Percentiles rank a stretch among this genome's conserved stretches.
Conservation (phyloP, 1,140 invertebrate genomes). For the Drosophila watanabei region DNA sequence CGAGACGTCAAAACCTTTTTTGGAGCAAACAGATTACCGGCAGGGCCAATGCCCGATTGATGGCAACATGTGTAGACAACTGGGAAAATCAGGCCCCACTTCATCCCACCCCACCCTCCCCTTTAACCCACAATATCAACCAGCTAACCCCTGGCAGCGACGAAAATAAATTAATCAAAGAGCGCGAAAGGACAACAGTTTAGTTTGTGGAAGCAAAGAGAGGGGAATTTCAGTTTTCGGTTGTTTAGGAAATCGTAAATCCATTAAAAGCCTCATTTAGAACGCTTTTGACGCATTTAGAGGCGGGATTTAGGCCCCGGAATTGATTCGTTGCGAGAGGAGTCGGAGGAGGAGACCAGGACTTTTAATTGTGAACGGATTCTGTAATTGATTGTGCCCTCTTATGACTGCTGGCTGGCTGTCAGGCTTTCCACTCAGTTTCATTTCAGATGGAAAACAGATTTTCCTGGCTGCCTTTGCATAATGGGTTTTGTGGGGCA, state of each 20-base stretch:
- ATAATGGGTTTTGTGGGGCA: conserved; percentile 23
- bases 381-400: conserved; percentile 57
- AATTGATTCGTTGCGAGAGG: conserved; percentile 34
- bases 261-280: conserved; percentile 81
- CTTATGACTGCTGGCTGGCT: conserved; percentile 41
- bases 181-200: conserved; percentile 67
- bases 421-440: conserved; percentile 47
- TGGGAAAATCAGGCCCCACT: conserved; percentile 5
- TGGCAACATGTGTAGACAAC: conserved; percentile 61
- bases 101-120: neutral
- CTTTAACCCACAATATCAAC: neutral
- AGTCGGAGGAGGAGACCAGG: neutral
- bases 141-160: conserved; percentile 2
- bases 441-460: conserved; percentile 31
- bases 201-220: neutral
- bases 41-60: conserved; percentile 62
- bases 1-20: conserved; percentile 30
- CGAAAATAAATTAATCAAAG: conserved; percentile 79
- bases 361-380: conserved; percentile 53
- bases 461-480: conserved; percentile 30
- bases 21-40: conserved; percentile 32
- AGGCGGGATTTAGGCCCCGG: conserved; percentile 32
- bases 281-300: conserved; percentile 75
- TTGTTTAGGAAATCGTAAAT: conserved; percentile 69
- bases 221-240: conserved; percentile 14